A percentile compares a stretch with the other conserved stretches of the same genome.
Conservation (phyloP, 2,113 vertebrate genomes). For the Elephantulus edwardii region DNA sequence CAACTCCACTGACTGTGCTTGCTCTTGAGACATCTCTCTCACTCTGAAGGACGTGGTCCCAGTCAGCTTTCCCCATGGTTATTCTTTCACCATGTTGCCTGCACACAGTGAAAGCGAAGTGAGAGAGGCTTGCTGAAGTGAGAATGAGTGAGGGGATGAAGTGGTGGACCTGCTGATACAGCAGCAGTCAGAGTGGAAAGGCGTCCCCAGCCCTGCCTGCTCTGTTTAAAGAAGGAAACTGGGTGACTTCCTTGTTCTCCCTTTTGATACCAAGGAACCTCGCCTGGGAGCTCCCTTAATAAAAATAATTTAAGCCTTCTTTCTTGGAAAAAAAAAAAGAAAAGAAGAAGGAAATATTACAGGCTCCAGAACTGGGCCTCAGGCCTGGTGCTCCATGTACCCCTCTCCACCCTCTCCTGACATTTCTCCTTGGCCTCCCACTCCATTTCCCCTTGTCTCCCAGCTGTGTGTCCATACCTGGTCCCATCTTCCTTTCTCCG, state of each 20-base stretch:
- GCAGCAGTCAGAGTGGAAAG: background rate
- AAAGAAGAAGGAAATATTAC: too few species aligned
- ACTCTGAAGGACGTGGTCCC: rapidly evolving
- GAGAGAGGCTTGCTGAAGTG: background rate
- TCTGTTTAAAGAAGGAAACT: background rate
- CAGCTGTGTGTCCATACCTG: rapidly evolving
- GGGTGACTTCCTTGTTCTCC: too few species aligned
- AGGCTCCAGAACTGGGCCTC: background rate
- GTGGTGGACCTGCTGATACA: too few species aligned
- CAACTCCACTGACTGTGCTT: background rate
- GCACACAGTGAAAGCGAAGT: background rate
- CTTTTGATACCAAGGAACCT: too few species aligned
- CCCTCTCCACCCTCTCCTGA: background rate
- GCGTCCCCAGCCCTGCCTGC: background rate
- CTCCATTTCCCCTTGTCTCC: background rate
- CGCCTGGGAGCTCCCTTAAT: too few species aligned
- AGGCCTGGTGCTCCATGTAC: background rate
- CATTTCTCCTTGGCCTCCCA: background rate
- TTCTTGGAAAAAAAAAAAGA: too few species aligned
- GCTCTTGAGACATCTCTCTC: rapidly evolving
- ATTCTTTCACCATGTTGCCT: background rate
- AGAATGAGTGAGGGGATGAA: background rate
- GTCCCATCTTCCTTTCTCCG: too few species aligned
- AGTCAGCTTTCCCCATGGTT: background rate
- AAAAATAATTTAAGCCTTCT: too few species aligned